These are phyloP conservation scores for Phoenicopterus ruber DNA, from an alignment of 2,113 vertebrate species.

Conservation along the genomic window DNA sequence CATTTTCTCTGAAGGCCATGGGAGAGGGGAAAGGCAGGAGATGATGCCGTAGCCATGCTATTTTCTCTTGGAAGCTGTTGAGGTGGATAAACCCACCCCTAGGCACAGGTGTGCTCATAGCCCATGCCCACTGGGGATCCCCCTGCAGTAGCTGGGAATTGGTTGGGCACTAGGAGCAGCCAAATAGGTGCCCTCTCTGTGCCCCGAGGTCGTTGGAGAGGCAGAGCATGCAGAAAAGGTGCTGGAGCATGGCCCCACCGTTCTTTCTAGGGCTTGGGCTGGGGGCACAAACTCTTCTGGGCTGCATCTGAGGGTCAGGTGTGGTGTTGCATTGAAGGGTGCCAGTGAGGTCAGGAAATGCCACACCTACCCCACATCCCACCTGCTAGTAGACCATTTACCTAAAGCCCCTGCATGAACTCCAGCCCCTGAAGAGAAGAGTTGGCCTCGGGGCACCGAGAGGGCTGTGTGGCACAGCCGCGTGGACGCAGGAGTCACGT, in stretches of 20 bases:
- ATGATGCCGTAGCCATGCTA: fast-evolving
- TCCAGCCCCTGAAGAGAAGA: neutral
- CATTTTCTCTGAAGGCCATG: neutral
- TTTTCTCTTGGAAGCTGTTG: neutral
- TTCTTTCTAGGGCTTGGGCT: neutral
- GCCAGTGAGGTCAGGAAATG: neutral
- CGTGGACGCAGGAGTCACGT: fast-evolving
- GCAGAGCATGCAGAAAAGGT: neutral
- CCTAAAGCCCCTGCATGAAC: neutral
- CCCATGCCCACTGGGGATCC: fast-evolving
- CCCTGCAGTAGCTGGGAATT: neutral
- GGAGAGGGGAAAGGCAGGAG: neutral
- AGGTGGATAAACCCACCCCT: too few species aligned
- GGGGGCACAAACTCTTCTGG: neutral
- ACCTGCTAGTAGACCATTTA: fast-evolving
- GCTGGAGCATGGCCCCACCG: fast-evolving
- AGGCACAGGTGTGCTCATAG: neutral
- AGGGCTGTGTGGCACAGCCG: fast-evolving
- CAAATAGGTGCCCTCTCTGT: neutral
- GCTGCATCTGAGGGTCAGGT: neutral
- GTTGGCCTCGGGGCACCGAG: fast-evolving
- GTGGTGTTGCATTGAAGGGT: fast-evolving
- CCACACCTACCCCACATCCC: fast-evolving
- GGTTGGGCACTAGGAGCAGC: neutral
- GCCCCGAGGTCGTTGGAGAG: neutral